Percentiles rank a stretch among this genome's conserved stretches.
Evolutionary conservation across 2,113 vertebrate species (phyloP).

Genomic region (Emydocephalus ijimae): DNA sequence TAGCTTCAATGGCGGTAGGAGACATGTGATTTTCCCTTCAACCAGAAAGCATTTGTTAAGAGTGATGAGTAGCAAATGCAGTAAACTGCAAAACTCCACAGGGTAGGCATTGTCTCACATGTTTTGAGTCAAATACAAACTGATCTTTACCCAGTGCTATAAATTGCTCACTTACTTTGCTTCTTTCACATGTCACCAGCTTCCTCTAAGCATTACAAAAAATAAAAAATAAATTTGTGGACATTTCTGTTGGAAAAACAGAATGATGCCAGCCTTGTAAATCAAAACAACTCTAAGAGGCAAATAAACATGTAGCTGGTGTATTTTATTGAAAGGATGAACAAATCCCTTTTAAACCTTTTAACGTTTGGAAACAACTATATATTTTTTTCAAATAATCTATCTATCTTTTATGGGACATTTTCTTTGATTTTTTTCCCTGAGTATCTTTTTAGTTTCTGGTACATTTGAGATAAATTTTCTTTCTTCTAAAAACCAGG

Average conservation of each 20-base stretch:
- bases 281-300: background rate
- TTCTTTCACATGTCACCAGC: slow-evolving; percentile 14
- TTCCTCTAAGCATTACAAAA: slow-evolving; percentile 17
- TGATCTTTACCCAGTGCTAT: slow-evolving; percentile 16
- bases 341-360: background rate
- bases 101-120: background rate
- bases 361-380: background rate
- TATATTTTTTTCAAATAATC: background rate
- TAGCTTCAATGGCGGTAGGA: background rate
- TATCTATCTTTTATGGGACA: background rate
- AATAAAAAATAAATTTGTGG: background rate
- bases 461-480: background rate
- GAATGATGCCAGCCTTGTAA: background rate
- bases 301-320: background rate
- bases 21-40: slow-evolving; percentile 27
- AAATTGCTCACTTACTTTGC: slow-evolving; percentile 32
- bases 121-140: slow-evolving; percentile 29
- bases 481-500: background rate
- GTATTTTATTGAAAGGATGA: background rate
- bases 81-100: background rate
- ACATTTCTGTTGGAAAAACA: slow-evolving; percentile 4
- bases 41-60: slow-evolving; percentile 6
- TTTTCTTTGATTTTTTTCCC: background rate
- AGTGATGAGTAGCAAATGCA: background rate
- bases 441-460: background rate